Conservation (phyloP, 1,140 invertebrate species). For the Agrypnia vestita region DNA sequence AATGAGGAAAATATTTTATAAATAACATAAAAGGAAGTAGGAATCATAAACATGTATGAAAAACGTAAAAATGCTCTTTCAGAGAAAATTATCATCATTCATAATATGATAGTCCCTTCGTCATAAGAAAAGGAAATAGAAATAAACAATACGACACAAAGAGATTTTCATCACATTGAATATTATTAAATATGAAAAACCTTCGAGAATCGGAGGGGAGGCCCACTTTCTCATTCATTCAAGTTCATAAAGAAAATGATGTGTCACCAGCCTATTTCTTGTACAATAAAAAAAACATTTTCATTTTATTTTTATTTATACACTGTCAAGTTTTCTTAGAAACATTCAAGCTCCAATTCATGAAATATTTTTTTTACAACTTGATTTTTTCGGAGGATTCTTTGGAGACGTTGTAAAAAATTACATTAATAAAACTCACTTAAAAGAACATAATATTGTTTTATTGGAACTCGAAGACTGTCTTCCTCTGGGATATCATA, state of each 20-base stretch:
- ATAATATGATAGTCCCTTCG: slow-evolving; percentile 14
- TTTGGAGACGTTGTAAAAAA: slow-evolving; percentile 6
- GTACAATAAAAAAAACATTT: slow-evolving; percentile 23
- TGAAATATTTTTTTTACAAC: slow-evolving; percentile 7
- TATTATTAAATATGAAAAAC: slow-evolving; percentile 21
- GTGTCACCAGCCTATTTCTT: slow-evolving; percentile 20
- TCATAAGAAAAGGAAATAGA: not conserved
- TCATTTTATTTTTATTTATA: not conserved
- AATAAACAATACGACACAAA: slow-evolving; percentile 14
- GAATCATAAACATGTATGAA: slow-evolving; percentile 7
- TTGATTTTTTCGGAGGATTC: not conserved
- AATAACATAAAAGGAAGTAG: not conserved
- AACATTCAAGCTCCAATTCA: not conserved
- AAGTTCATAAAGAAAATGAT: slow-evolving; percentile 1
- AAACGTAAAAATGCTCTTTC: slow-evolving; percentile 1
- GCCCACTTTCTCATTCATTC: slow-evolving; percentile 12
- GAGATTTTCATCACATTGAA: slow-evolving; percentile 19
- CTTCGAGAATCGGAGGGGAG: not conserved
- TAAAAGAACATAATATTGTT: not conserved
- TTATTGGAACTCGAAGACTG: too few species aligned
- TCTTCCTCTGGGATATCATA: too few species aligned
- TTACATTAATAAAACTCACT: slow-evolving; percentile 3
- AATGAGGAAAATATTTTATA: too few species aligned
- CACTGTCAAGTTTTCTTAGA: not conserved
- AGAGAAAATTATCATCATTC: not conserved